phyloP scores from a whole-genome alignment of 2,113 vertebrate genomes.

The Sebastes fasciatus region DNA sequence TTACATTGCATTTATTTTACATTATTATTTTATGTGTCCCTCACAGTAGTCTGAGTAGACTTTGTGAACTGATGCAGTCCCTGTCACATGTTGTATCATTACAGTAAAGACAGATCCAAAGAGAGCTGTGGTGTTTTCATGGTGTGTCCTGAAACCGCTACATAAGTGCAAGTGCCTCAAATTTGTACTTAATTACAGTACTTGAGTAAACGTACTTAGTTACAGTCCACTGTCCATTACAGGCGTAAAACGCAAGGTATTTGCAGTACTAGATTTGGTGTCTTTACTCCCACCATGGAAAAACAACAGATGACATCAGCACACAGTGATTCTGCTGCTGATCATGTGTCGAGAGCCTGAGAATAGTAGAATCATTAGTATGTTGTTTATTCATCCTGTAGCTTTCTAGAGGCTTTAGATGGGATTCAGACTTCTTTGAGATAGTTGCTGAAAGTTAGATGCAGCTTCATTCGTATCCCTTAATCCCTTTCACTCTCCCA shows the following conservation, averaged over 20 bases:
- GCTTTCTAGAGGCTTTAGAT: not conserved
- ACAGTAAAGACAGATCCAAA: too few species aligned
- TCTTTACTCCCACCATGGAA: not conserved
- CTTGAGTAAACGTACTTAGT: too few species aligned
- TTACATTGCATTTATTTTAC: too few species aligned
- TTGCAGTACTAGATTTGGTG: not conserved
- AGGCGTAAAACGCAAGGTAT: not conserved
- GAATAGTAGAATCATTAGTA: not conserved
- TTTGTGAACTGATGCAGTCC: too few species aligned
- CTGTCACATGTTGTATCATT: too few species aligned
- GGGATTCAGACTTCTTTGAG: not conserved
- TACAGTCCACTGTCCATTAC: not conserved
- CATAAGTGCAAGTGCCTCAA: too few species aligned
- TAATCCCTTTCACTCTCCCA: not conserved
- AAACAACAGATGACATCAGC: not conserved
- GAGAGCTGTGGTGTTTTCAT: too few species aligned
- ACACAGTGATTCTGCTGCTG: not conserved
- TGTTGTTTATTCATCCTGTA: not conserved
- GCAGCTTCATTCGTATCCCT: not conserved
- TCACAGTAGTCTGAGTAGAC: too few species aligned
- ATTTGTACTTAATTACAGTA: too few species aligned
- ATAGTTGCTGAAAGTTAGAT: not conserved
- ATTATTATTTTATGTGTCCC: too few species aligned
- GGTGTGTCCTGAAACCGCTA: too few species aligned
- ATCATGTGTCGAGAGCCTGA: not conserved